These are phyloP conservation scores for Galeopsomyia nigrocyanea DNA, from an alignment of 2,888 invertebrate species.

Conservation along the genomic window DNA sequence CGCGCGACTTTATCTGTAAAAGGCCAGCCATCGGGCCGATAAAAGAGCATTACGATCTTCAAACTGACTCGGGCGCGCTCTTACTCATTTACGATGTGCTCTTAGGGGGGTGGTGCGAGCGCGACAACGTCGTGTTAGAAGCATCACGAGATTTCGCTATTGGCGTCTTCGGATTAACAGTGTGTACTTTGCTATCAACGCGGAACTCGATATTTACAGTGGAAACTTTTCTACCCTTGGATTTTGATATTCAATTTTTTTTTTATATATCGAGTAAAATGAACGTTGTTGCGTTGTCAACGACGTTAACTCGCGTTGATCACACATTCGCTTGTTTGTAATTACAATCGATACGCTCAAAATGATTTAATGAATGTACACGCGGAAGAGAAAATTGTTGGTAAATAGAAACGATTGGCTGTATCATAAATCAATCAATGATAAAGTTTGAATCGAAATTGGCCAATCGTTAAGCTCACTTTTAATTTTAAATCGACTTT, in stretches of 20 bases:
- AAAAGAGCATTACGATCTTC: constrained; percentile 49
- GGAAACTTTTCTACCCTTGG: no score
- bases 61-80: constrained; percentile 32
- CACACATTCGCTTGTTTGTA: no score
- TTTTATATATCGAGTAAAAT: no score
- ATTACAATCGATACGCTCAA: no score
- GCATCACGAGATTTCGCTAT: neutral
- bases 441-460: constrained; percentile 43
- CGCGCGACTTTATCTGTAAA: constrained; percentile 50
- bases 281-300: no score
- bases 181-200: constrained; percentile 1
- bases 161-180: constrained; percentile 8
- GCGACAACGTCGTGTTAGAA: constrained; percentile 12
- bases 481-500: no score
- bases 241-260: no score
- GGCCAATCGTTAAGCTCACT: neutral
- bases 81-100: constrained; percentile 36
- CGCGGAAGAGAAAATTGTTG: no score
- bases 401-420: constrained; percentile 43
- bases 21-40: constrained; percentile 45
- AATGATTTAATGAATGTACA: no score
- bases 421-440: constrained; percentile 62
- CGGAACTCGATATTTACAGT: no score
- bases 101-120: no score
- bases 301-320: no score